Base-by-base conservation (phyloP, 2,113 vertebrate species). In the Fulmarus glacialis region DNA sequence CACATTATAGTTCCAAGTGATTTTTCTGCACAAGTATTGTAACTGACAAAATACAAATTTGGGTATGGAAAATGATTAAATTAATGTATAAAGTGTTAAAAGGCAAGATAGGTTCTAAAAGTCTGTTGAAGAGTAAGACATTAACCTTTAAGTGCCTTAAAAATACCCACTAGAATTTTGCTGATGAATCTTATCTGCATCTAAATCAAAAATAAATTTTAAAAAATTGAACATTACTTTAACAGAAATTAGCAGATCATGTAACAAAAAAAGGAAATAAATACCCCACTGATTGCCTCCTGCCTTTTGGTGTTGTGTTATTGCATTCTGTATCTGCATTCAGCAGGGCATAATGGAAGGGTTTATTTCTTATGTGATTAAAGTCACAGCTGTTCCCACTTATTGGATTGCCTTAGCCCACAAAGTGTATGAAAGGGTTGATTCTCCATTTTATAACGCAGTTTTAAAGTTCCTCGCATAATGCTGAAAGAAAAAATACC, bases 291-390 rank as follows among this genome's bases (percentile, higher is more conserved):
- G 94, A 96, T 97, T 98, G 78, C 78, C 53, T 97, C 56, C 93
- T 96, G 88, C 77, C 82, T 97, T 95, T 96, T 90, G 67, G 38
- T 94, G 77, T 79, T 93, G 89, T 80, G 93, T 95, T 97, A 70
- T 96, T 92, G 36, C 85, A 93, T 95, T 96, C 87, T 96, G 72
- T 81, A 62, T 97, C 92, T 91, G 21, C 70, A 96, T 97, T 97
- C 92, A 95, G 92, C 82, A 92, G 81, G 53, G 62, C 72, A 93
- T 97, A 96, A 97, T 97, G 78, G 86, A 94, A 96, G 91, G 27
- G 82, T 97, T 98, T 95, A 96, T 98, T 98, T 96, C 96, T 97
- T 91, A 83, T 77, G 89, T 96, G 96, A 97, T 97, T 96, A 97
- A 96, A 98, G 91, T 93, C 94, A 95, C 96, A 98, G 95, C 93